phyloP scores from a whole-genome alignment of 2,888 invertebrate species.

The Trissolcus brochymenae region DNA sequence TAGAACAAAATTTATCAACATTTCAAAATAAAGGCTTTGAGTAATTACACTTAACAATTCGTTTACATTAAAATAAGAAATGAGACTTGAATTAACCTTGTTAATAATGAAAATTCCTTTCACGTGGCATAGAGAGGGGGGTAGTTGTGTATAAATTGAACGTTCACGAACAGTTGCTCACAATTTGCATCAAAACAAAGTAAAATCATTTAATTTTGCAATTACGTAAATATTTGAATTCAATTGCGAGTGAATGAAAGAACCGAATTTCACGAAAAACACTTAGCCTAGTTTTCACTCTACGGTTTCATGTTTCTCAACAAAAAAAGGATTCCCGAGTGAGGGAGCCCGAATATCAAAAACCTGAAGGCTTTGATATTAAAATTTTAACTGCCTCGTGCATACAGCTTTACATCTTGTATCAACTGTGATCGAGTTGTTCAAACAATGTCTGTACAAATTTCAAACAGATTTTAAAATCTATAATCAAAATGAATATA shows the following conservation, averaged over 20 bases:
- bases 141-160: too few relatives aligned
- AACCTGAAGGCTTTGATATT: conserved; percentile 36
- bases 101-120: too few relatives aligned
- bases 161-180: too few relatives aligned
- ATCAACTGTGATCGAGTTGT: conserved; percentile 24
- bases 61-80: too few relatives aligned
- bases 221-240: conserved; percentile 4
- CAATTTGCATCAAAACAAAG: not conserved
- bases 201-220: conserved; percentile 2
- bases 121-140: too few relatives aligned
- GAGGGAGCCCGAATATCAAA: conserved; percentile 38
- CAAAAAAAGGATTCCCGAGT: conserved; percentile 36
- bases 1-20: too few relatives aligned
- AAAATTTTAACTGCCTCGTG: conserved; percentile 41
- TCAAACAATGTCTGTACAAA: conserved; percentile 18
- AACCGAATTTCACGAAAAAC: conserved; percentile 17
- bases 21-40: too few relatives aligned
- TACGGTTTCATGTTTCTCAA: conserved; percentile 20
- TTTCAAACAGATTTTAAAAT: not conserved
- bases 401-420: conserved; percentile 9
- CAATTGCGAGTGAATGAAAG: conserved; percentile 4
- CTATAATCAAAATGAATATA: not conserved
- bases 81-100: too few relatives aligned
- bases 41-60: too few relatives aligned
- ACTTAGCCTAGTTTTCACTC: conserved; percentile 47